These are phyloP conservation scores for Alcedo atthis DNA, from an alignment of 2,797 vertebrate species.

Conservation along the genomic window DNA sequence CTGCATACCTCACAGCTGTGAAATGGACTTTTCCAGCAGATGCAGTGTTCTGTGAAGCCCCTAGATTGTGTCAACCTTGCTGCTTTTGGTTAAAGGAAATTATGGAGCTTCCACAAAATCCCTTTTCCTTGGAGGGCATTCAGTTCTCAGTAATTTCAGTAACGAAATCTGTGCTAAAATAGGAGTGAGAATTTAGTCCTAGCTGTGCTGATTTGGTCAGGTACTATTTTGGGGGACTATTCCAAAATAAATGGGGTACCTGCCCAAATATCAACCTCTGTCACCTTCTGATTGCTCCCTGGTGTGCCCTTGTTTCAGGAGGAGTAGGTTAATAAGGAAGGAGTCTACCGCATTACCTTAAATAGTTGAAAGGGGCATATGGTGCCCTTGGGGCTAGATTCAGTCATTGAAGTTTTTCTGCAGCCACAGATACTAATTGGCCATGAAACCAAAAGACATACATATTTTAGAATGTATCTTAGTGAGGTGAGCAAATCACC, in stretches of 20 bases:
- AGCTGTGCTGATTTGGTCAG: neutral
- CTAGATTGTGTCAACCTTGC: neutral
- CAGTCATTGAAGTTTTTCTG: neutral
- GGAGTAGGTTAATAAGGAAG: neutral
- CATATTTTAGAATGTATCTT: neutral
- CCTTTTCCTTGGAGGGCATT: neutral
- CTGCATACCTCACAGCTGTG: neutral
- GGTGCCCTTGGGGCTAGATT: neutral
- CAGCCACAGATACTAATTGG: slow-evolving; percentile 8
- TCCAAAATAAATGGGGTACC: neutral
- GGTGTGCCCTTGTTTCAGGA: neutral
- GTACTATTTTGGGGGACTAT: neutral
- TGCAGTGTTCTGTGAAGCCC: neutral
- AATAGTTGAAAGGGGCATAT: neutral
- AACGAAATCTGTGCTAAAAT: neutral
- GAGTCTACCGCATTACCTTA: neutral
- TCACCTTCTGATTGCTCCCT: neutral
- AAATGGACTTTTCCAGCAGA: neutral
- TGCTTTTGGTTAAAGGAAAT: neutral
- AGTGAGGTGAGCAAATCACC: neutral
- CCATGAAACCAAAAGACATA: neutral
- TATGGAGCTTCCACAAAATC: accelerated
- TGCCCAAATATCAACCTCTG: neutral
- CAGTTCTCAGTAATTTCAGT: neutral
- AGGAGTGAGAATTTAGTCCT: neutral